These are phyloP conservation scores for Misgurnus anguillicaudatus DNA, from an alignment of 2,113 vertebrate species.

Conservation along the genomic window DNA sequence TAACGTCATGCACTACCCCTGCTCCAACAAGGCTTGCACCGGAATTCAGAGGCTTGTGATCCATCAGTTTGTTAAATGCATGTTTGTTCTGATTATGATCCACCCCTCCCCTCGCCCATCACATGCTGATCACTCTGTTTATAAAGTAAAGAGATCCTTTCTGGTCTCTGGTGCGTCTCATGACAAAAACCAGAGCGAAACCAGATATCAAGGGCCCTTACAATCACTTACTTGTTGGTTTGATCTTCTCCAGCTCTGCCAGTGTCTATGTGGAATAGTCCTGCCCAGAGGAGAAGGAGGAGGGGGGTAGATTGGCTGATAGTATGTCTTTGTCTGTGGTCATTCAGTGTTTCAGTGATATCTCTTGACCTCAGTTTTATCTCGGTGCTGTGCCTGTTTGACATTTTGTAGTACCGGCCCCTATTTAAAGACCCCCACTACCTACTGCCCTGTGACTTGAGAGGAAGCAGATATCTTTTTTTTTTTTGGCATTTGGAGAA, in stretches of 20 bases:
- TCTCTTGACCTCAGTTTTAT: slow-evolving; percentile 38
- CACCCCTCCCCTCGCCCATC: background rate
- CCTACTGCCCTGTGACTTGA: background rate
- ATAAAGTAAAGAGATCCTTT: slow-evolving; percentile 1
- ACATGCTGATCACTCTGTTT: slow-evolving; percentile 19
- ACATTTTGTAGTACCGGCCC: slow-evolving; percentile 27
- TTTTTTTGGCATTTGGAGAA: slow-evolving; percentile 15
- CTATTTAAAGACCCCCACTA: background rate
- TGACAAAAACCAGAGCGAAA: slow-evolving; percentile 34
- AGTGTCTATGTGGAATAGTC: background rate
- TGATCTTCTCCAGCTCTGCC: slow-evolving; percentile 25
- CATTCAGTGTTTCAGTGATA: slow-evolving; percentile 28
- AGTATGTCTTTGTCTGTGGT: slow-evolving; percentile 36
- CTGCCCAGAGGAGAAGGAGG: slow-evolving; percentile 12
- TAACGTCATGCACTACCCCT: too few species aligned
- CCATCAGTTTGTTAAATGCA: too few species aligned
- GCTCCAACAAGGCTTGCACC: too few species aligned
- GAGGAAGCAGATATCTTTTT: slow-evolving; percentile 22
- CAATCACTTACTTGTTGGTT: slow-evolving; percentile 34
- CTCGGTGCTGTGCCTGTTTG: slow-evolving; percentile 30
- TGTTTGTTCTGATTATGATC: background rate
- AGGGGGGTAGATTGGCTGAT: slow-evolving; percentile 23
- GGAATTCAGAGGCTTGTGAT: too few species aligned
- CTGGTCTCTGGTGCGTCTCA: background rate
- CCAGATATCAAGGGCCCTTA: slow-evolving; percentile 19